Evolutionary conservation across 2,113 vertebrate genomes (phyloP), one percentile per base, ranked within the genome.

Genomic region (Eudyptes chrysolophus): DNA sequence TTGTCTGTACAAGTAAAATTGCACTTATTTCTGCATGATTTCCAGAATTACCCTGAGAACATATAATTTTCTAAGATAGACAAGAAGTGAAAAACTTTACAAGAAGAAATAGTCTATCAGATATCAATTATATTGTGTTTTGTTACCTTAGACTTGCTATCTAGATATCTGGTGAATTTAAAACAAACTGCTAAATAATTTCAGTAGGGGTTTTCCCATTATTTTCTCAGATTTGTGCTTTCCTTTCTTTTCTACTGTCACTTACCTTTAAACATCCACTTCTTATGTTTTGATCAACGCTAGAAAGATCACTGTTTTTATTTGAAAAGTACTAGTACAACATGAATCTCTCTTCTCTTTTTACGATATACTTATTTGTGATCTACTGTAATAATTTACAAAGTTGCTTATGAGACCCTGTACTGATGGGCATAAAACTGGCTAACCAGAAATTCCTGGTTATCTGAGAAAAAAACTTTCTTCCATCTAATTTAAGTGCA

Each of bases 1-100:
- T 92, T 96, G 32, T 75, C 71, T 92, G 42, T 77, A 84, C n/a
- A 92, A 83, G 40, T 68, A 68, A 94, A 93, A 89, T 58, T 77
- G 54, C 66, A 58, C n/a, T 96, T 94, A 49, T n/a, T 96, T 95
- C 92, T 94, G 58, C 79, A 66, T 94, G 66, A 77, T 77, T 96
- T 97, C 62, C 22, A 55, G 62, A 86, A 80, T 80, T 88, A 65
- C n/a, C 19, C n/a, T 70, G 34, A 62, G 90, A 97, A 88, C 2
- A 0, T 95, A 36, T 60, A 51, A 90, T 92, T 90, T 92, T 70
- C 4, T 77, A 42, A 77, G 27, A 81, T 9, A 69, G 81, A 74
- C 25, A 88, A 93, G 68, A 92, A 74, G 15, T 29, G 48, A 92
- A 84, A 75, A 95, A 44, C 34, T 92, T 94, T 29, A 62, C 40